A percentile compares a stretch with the other conserved stretches of the same genome.
Conservation (phyloP, 2,113 vertebrate genomes). For the Caracal caracal region DNA sequence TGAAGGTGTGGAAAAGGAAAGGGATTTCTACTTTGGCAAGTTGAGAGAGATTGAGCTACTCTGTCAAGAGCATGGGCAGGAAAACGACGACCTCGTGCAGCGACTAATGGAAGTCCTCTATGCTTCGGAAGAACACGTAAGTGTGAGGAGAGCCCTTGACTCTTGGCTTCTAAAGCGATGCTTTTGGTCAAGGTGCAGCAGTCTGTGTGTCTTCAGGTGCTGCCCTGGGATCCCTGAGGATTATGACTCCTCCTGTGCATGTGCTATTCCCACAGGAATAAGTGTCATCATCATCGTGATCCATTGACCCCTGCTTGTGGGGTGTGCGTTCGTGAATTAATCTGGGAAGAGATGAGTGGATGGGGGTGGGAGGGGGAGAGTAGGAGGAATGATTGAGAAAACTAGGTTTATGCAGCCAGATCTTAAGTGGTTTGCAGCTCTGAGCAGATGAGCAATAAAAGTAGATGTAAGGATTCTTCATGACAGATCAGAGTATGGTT, state of each 20-base stretch:
- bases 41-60: slow-evolving; percentile 98
- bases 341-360: not conserved
- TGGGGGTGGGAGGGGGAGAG: accelerated
- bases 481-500: not conserved
- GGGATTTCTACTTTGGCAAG: slow-evolving; percentile 99
- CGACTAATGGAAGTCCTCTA: slow-evolving; percentile 98
- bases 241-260: not conserved
- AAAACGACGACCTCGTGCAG: slow-evolving; percentile 94
- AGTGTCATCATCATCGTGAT: accelerated
- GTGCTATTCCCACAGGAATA: not conserved
- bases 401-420: not conserved
- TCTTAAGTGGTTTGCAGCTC: not conserved
- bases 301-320: not conserved
- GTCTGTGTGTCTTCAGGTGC: accelerated
- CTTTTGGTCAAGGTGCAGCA: not conserved
- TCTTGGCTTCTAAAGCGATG: not conserved
- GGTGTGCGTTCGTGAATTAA: not conserved
- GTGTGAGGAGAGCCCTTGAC: slow-evolving; percentile 51
- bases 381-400: not conserved
- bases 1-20: slow-evolving; percentile 98
- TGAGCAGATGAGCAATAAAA: not conserved
- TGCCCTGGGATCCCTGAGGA: not conserved
- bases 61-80: slow-evolving; percentile 96
- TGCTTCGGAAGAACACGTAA: slow-evolving; percentile 95
- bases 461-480: not conserved